phyloP scores from a whole-genome alignment of 1,140 invertebrate species.

The Drosophila biarmipes region DNA sequence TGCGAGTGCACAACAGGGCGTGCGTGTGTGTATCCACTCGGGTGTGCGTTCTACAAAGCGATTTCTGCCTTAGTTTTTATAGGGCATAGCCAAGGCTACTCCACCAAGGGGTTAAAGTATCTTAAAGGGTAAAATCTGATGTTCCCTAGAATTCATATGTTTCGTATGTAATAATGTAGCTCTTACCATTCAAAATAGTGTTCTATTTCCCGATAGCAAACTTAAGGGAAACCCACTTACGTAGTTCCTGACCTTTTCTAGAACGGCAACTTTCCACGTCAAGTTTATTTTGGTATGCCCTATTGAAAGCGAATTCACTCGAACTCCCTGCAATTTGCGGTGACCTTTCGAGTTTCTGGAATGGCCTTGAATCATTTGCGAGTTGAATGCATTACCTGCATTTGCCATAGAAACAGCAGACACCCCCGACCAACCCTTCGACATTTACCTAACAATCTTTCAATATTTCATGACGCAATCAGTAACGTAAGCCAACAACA shows the following conservation, averaged over 20 bases:
- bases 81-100: background rate
- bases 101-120: background rate
- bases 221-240: background rate
- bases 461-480: constrained; percentile 80
- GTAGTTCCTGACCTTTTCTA: constrained; percentile 9
- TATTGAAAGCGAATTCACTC: constrained; percentile 25
- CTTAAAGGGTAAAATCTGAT: background rate
- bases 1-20: constrained; percentile 16
- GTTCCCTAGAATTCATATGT: too few relatives aligned
- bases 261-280: constrained; percentile 13
- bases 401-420: constrained; percentile 27
- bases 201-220: background rate
- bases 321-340: constrained; percentile 17
- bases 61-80: background rate
- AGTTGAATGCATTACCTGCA: constrained; percentile 56
- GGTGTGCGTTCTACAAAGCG: constrained; percentile 6
- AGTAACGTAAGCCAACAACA: constrained; percentile 76
- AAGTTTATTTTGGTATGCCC: constrained; percentile 11
- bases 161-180: too few relatives aligned
- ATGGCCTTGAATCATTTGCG: constrained; percentile 35
- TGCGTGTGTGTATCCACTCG: constrained; percentile 1
- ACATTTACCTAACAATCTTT: constrained; percentile 63
- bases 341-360: constrained; percentile 46
- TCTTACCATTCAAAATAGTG: background rate
- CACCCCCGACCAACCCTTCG: constrained; percentile 26